Conservation (phyloP, 2,113 vertebrate genomes). For the Orycteropus afer region DNA sequence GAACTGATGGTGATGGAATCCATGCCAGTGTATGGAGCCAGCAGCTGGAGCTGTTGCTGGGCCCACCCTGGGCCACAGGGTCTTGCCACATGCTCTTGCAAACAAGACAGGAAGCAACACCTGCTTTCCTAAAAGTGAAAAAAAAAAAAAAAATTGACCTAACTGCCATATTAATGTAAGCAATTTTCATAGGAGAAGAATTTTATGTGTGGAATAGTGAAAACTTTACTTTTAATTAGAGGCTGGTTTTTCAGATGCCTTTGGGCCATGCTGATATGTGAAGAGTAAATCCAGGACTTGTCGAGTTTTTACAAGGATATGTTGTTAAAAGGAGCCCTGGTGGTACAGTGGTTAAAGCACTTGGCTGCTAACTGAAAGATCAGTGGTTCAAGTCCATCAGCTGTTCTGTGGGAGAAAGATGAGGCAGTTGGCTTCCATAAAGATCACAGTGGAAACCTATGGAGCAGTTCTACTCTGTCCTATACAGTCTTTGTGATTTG, state of each 20-base stretch:
- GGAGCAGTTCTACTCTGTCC: no score
- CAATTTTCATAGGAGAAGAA: slow-evolving; percentile 66
- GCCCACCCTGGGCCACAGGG: neutral
- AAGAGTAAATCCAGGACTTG: slow-evolving; percentile 53
- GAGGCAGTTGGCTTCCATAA: neutral
- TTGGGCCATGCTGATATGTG: slow-evolving; percentile 8
- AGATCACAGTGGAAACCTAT: no score
- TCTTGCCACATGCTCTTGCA: neutral
- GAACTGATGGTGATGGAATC: neutral
- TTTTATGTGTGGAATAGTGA: slow-evolving; percentile 60
- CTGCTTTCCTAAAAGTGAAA: slow-evolving; percentile 32
- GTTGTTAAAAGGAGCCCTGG: neutral
- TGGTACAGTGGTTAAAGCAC: neutral
- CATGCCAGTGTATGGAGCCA: neutral
- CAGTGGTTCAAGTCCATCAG: neutral
- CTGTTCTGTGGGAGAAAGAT: neutral
- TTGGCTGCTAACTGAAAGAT: neutral
- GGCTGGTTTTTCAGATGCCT: slow-evolving; percentile 55
- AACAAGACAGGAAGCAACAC: slow-evolving; percentile 47
- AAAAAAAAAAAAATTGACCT: neutral
- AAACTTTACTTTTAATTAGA: slow-evolving; percentile 75
- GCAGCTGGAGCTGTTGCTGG: neutral
- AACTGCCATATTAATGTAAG: slow-evolving; percentile 57
- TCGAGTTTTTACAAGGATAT: slow-evolving; percentile 57
- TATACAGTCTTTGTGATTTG: no score